A percentile compares a stretch with the other conserved stretches of the same genome.
Evolutionary conservation across 2,797 vertebrate species (phyloP).

Genomic region (Philypnodon macrostomus): DNA sequence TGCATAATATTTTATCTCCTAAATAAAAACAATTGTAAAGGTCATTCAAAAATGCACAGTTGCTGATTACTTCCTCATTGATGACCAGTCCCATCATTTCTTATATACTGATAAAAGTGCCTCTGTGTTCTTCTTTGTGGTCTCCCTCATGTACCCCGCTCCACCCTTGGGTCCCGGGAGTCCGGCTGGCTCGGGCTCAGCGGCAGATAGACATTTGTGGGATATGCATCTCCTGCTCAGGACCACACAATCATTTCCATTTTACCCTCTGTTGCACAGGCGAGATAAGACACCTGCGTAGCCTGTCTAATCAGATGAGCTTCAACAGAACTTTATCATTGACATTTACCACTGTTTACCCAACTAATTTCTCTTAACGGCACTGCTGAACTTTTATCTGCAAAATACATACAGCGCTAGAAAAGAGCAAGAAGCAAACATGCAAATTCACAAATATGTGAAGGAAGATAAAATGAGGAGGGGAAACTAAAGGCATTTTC

Average conservation of each 20-base stretch:
- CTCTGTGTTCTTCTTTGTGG: conserved; percentile 30
- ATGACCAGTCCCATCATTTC: conserved; percentile 34
- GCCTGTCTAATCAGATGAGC: conserved; percentile 78
- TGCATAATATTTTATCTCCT: background rate
- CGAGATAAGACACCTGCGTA: conserved; percentile 80
- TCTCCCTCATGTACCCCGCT: conserved; percentile 40
- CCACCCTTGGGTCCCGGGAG: conserved; percentile 57
- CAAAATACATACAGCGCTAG: conserved; percentile 70
- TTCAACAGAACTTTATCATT: conserved; percentile 83
- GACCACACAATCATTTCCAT: conserved; percentile 79
- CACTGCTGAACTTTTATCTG: conserved; percentile 83
- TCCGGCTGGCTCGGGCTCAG: conserved; percentile 57
- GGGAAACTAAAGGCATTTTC: conserved; percentile 28
- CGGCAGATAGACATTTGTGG: conserved; percentile 73
- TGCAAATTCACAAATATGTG: conserved; percentile 74
- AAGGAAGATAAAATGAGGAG: conserved; percentile 62
- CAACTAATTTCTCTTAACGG: conserved; percentile 84
- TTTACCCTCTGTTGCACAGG: conserved; percentile 78
- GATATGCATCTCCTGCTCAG: conserved; percentile 74
- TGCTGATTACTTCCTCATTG: conserved; percentile 10
- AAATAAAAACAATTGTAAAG: conserved; percentile 5
- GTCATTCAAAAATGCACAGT: conserved; percentile 1
- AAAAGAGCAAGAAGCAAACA: conserved; percentile 73
- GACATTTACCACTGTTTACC: conserved; percentile 84
- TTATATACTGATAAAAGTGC: conserved; percentile 34